Evolutionary conservation across 1,140 invertebrate species (phyloP), one percentile per base, ranked within the genome.

Genomic region (Sminthurinus signatus): DNA sequence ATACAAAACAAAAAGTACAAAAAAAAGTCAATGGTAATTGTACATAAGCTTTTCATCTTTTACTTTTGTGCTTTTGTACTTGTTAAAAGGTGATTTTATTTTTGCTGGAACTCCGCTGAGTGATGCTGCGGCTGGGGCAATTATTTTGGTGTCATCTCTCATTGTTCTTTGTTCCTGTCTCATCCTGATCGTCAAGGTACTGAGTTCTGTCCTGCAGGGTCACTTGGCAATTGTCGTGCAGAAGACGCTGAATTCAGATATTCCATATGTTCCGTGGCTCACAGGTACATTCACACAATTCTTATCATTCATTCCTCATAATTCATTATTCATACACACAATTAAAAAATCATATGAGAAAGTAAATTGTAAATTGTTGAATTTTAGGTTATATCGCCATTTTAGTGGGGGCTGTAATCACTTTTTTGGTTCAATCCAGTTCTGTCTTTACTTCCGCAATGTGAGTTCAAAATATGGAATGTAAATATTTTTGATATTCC

Each of bases 381-480:
- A 8, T 36, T 36, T 36, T 36, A 8, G 82, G 81, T 1, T 84
- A 85, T 69, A 39, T 84, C 12, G 81, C 83, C 19, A 80, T 85
- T 64, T 36, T 82, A 2, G 74, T 84, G 2, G 84, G 84, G 14
- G 76, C 78, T 21, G 72, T 78, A 0, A 73, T 85, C 39, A 85
- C 84, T 4, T 78, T 85, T 43, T 67, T 86, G 25, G 78, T 85
- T 0, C 84, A 86, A 75, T 83, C 81, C 48, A 81, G 78, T 62
- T 83, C 82, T n/a, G 81, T 86, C 19, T 85, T 85, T 72, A 85
- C 84, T 1, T 85, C 84, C 14, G 78, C 82, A 0, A 69, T 86
- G 83, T 0, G 76, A 85, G 15, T 78, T 86, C 17, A 76, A n/a
- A n/a, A n/a, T n/a, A n/a, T n/a, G n/a, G n/a, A n/a, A n/a, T n/a